These are phyloP conservation scores for Tachypleus tridentatus DNA, from an alignment of 1,140 invertebrate genomes.

Conservation along the genomic window DNA sequence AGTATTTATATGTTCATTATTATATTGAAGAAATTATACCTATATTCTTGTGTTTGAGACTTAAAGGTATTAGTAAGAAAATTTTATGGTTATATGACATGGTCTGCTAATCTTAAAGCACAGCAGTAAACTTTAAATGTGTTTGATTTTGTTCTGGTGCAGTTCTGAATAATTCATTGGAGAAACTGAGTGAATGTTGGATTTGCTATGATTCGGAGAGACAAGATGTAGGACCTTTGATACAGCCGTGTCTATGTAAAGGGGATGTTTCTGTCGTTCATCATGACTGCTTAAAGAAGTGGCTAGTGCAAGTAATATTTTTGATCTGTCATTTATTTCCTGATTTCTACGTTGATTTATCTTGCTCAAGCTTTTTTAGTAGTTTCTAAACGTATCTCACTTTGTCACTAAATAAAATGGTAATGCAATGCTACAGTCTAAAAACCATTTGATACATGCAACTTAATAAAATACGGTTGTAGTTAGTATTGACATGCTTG, in stretches of 20 bases:
- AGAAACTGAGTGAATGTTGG: conserved; percentile 58
- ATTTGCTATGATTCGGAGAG: conserved; percentile 80
- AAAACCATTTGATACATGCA: not conserved
- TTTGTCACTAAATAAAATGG: not conserved
- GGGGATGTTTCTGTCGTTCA: conserved; percentile 82
- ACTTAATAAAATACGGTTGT: not conserved
- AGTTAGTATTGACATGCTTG: not conserved
- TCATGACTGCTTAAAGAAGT: conserved; percentile 79
- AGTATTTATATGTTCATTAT: no score
- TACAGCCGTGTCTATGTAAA: conserved; percentile 77
- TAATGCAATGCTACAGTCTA: not conserved
- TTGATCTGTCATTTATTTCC: not conserved
- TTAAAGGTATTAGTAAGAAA: no score
- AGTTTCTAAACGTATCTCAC: not conserved
- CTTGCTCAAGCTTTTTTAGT: not conserved
- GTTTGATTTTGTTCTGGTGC: no score
- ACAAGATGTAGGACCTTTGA: conserved; percentile 58
- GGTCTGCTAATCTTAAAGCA: no score
- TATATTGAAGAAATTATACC: no score
- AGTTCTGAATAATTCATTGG: conserved; percentile 2
- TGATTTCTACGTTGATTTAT: not conserved
- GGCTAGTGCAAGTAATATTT: conserved; percentile 53
- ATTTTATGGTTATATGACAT: no score
- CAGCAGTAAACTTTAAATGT: no score
- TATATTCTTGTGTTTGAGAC: no score